A percentile compares a stretch with the other conserved stretches of the same genome.
phyloP scores from a whole-genome alignment of 2,113 vertebrate species.

The Bostrychus sinensis region DNA sequence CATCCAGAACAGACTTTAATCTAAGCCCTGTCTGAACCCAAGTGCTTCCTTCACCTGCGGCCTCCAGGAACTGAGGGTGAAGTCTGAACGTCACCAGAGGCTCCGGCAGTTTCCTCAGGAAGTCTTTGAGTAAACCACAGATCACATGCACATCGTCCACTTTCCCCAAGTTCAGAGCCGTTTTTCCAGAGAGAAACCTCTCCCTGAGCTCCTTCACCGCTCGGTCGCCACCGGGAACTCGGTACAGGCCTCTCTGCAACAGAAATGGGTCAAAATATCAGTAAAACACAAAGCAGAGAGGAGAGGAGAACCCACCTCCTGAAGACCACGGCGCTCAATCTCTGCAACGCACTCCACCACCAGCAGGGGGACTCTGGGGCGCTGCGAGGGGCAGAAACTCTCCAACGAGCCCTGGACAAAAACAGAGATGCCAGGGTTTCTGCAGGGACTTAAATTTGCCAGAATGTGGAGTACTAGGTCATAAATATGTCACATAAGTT shows the following conservation, averaged over 20 bases:
- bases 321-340: conserved; percentile 84
- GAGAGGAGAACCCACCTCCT: conserved; percentile 74
- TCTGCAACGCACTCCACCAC: conserved; percentile 84
- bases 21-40: background rate
- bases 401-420: conserved; percentile 78
- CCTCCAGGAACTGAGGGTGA: conserved; percentile 82
- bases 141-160: conserved; percentile 85
- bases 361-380: conserved; percentile 78
- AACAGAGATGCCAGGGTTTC: no score
- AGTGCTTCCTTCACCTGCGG: conserved; percentile 74
- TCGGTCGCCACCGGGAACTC: conserved; percentile 81
- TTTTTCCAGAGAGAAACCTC: conserved; percentile 72
- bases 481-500: no score
- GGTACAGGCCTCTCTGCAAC: conserved; percentile 84
- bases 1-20: background rate
- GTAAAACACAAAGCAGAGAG: background rate
- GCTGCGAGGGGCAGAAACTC: conserved; percentile 66
- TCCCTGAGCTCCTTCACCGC: conserved; percentile 82
- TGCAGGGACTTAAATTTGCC: no score
- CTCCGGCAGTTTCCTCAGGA: conserved; percentile 84
- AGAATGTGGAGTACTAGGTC: no score
- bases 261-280: background rate
- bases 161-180: conserved; percentile 39
- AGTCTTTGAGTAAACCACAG: conserved; percentile 88
- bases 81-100: conserved; percentile 86